Conservation (phyloP, 2,888 invertebrate genomes). For the Pandemis heparana region DNA sequence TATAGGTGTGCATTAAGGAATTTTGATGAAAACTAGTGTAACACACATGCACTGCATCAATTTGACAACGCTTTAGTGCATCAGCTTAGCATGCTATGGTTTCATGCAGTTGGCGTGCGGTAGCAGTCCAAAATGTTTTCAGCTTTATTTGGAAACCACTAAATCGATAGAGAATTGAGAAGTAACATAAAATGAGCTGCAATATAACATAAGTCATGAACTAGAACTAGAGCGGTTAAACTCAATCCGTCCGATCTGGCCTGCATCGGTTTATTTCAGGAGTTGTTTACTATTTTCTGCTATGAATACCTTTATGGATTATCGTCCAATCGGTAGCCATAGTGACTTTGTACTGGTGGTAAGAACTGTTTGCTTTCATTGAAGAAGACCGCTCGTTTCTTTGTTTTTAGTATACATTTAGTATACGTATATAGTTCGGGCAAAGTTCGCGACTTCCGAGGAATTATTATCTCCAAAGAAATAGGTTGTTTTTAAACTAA, state of each 20-base stretch:
- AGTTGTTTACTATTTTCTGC: constrained; percentile 11
- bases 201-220: background rate
- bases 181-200: background rate
- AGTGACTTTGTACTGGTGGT: background rate
- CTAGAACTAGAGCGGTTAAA: background rate
- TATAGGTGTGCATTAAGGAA: too few species aligned
- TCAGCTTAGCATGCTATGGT: too few species aligned
- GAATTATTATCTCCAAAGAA: background rate
- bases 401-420: too few species aligned
- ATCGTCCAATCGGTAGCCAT: constrained; percentile 7
- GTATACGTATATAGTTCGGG: too few species aligned
- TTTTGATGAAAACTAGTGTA: too few species aligned
- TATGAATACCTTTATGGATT: constrained; percentile 18
- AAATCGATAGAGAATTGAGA: too few species aligned
- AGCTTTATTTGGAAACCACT: too few species aligned
- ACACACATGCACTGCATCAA: too few species aligned
- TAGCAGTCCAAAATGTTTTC: too few species aligned
- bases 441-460: background rate
- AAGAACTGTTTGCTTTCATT: background rate
- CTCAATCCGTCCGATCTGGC: background rate
- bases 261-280: constrained; percentile 17
- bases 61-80: too few species aligned
- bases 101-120: too few species aligned
- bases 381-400: background rate
- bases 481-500: background rate